Percentiles rank a stretch among this genome's conserved stretches.
phyloP scores from a whole-genome alignment of 2,113 vertebrate genomes.

The Myotis davidii region DNA sequence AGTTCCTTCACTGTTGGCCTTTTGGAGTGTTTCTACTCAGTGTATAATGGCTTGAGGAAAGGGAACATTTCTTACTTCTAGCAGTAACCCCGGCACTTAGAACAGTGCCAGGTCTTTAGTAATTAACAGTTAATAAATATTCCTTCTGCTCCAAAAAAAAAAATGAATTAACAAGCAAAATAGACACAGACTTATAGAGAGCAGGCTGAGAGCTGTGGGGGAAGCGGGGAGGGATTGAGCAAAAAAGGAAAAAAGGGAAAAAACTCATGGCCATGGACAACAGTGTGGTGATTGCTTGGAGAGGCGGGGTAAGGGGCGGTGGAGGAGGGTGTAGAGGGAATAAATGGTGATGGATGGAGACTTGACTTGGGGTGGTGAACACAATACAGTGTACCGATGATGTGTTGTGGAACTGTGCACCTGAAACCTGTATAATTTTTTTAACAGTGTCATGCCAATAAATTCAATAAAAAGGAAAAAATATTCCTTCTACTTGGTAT shows the following conservation, averaged over 20 bases:
- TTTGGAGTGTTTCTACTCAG: neutral
- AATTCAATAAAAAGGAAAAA: neutral
- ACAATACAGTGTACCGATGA: neutral
- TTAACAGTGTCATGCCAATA: neutral
- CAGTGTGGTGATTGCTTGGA: neutral
- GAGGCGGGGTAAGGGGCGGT: too few relatives aligned
- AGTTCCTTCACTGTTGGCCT: neutral
- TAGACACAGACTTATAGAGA: neutral
- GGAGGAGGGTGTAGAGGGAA: neutral
- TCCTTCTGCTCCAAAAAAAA: neutral
- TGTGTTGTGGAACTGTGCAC: neutral
- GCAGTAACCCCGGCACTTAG: neutral
- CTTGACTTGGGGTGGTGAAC: neutral
- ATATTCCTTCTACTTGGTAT: slow-evolving; percentile 20
- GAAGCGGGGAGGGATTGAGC: neutral
- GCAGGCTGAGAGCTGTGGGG: neutral
- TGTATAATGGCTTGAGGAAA: neutral
- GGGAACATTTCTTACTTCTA: neutral
- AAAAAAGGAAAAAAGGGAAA: neutral
- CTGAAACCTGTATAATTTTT: too few relatives aligned
- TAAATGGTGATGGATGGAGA: neutral
- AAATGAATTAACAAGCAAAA: neutral
- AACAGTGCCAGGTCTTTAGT: neutral
- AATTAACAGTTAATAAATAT: neutral
- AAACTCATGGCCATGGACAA: too few relatives aligned